phyloP scores from a whole-genome alignment of 2,888 invertebrate species.

The Nineta flava region DNA sequence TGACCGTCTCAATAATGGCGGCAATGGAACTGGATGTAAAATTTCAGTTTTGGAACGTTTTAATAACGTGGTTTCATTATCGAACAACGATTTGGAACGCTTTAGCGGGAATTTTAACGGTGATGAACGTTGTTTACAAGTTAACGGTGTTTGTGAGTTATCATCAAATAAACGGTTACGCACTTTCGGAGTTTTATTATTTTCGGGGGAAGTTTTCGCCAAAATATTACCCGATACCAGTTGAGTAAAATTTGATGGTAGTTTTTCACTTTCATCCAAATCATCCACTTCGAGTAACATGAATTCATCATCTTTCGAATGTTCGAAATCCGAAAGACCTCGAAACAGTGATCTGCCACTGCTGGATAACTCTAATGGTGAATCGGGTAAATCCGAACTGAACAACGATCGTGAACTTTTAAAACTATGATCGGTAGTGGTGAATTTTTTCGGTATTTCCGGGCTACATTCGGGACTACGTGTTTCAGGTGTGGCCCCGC shows the following conservation, averaged over 20 bases:
- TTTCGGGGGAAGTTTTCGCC: constrained; percentile 9
- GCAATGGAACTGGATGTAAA: background rate
- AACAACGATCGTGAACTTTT: constrained; percentile 25
- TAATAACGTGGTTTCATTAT: background rate
- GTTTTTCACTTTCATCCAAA: constrained; percentile 28
- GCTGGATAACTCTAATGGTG: constrained; percentile 20
- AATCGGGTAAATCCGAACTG: constrained; percentile 37
- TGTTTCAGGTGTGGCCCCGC: constrained; percentile 7
- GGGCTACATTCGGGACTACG: constrained; percentile 16
- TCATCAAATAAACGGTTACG: background rate
- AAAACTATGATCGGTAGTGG: background rate
- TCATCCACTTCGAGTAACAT: constrained; percentile 44
- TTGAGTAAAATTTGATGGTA: constrained; percentile 40
- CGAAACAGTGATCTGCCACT: constrained; percentile 8
- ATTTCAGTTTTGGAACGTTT: background rate
- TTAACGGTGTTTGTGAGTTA: too few relatives aligned
- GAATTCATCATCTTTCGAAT: constrained; percentile 42
- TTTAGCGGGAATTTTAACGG: background rate
- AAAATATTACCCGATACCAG: constrained; percentile 38
- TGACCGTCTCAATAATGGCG: background rate
- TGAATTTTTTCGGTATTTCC: background rate
- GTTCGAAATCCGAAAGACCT: constrained; percentile 5
- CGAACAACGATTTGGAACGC: constrained; percentile 1
- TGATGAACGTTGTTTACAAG: background rate
- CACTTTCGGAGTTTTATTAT: constrained; percentile 12